Evolutionary conservation across 2,797 vertebrate genomes (phyloP).

Genomic region (Apodemus agrarius): DNA sequence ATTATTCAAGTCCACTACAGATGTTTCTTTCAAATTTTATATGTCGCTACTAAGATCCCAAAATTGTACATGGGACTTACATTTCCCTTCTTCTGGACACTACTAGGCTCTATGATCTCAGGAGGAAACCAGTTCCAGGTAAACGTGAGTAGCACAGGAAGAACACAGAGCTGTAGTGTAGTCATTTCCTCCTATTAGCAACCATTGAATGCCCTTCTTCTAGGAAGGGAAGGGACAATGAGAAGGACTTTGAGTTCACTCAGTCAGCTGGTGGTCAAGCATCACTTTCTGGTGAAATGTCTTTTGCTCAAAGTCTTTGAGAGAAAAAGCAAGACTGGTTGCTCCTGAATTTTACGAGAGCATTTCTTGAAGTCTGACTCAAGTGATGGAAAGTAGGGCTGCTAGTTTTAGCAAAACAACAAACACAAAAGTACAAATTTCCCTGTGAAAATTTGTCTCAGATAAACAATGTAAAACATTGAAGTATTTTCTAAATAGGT

Average conservation of each 20-base stretch:
- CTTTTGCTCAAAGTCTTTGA: conserved; percentile 26
- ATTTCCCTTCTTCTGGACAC: conserved; percentile 31
- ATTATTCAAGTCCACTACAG: background rate
- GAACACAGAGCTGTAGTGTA: background rate
- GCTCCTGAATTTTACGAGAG: conserved; percentile 57
- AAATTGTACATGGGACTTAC: background rate
- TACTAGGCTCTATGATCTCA: background rate
- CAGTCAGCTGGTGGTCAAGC: background rate
- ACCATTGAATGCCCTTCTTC: background rate
- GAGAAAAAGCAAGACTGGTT: conserved; percentile 58
- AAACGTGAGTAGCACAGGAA: conserved; percentile 27
- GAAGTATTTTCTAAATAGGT: conserved; percentile 40
- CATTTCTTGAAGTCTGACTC: conserved; percentile 69
- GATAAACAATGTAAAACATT: conserved; percentile 46
- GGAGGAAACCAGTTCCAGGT: conserved; percentile 45
- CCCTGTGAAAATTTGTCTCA: conserved; percentile 48
- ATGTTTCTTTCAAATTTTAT: conserved; percentile 54
- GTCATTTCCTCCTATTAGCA: background rate
- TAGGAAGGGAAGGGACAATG: background rate
- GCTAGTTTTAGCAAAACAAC: conserved; percentile 38
- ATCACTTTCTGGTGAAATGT: background rate
- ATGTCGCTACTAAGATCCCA: background rate
- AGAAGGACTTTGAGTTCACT: background rate
- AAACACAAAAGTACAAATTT: conserved; percentile 53
- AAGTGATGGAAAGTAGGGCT: conserved; percentile 54